Evolutionary conservation across 2,113 vertebrate genomes (phyloP), one percentile per base, ranked within the genome.

Genomic region (Chinchilla lanigera): DNA sequence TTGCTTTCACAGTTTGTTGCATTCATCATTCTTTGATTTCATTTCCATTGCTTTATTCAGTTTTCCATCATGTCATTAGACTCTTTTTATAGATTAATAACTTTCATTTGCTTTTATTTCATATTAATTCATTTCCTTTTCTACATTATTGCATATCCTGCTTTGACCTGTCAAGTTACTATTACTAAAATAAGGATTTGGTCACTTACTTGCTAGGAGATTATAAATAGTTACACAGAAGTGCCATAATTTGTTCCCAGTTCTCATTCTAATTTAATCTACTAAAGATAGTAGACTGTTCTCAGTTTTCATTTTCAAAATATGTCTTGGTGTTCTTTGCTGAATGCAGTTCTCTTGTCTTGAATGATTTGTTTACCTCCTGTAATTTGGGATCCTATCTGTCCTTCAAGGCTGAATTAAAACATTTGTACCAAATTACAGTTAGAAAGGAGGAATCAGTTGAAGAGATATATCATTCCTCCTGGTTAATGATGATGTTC

Each of bases 141-240:
- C 58, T 94, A 33, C n/a, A 33, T 92, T 92, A 69, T 94, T 58
- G 26, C 67, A 12, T 75, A 58, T 54, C 69, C 54, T 96, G 17
- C 81, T 13, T 89, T 92, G 26, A 80, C 33, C 33, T 63, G 10
- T 89, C 19, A 95, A 33, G 89, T 89, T 94, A 85, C 16, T 87
- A 82, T 71, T 84, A 58, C 50, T 95, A 41, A 94, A 52, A 24
- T 89, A 95, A 95, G 20, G 38, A 92, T 92, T 95, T 96, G 78
- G 60, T 44, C 19, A 92, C 91, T 91, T 7, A 93, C 26, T 96
- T 95, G n/a, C 35, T 85, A 87, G 63, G 35, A 92, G 81, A 71
- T 38, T 86, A 44, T 47, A 75, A 14, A 30, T 93, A 92, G 33
- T 69, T 97, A 81, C 24, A 83, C 44, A 89, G 17, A 75, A 87